These are phyloP conservation scores for Synergus japonicus DNA, from an alignment of 2,888 invertebrate genomes.

Conservation along the genomic window DNA sequence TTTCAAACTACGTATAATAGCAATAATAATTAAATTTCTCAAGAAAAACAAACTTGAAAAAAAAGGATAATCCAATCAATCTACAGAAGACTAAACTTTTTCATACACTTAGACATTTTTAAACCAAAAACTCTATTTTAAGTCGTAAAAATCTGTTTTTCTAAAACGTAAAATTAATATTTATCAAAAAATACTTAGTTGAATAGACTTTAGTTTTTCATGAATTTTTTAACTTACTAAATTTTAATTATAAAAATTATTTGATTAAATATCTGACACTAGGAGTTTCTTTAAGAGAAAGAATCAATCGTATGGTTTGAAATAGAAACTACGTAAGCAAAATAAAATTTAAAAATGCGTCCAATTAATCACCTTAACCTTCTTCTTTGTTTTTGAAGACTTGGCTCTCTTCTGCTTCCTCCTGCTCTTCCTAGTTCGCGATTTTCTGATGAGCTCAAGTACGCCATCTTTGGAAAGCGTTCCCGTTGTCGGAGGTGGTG, in stretches of 20 bases:
- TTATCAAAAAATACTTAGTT: not conserved
- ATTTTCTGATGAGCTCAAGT: conserved; percentile 63
- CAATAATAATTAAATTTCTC: not conserved
- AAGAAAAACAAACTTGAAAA: not conserved
- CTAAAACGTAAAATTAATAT: conserved; percentile 11
- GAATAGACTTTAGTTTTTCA: too few relatives aligned
- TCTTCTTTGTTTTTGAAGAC: conserved; percentile 78
- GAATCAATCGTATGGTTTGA: not conserved
- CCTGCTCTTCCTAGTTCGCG: conserved; percentile 74
- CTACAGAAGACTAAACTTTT: not conserved
- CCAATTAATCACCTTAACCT: conserved; percentile 77
- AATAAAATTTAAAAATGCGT: conserved; percentile 50
- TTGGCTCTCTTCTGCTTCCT: conserved; percentile 80
- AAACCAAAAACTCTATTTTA: conserved; percentile 25
- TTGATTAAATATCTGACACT: too few relatives aligned
- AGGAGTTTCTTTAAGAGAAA: not conserved
- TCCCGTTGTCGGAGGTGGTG: conserved; percentile 78
- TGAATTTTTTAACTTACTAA: too few relatives aligned
- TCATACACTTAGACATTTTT: not conserved
- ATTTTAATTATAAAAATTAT: too few relatives aligned
- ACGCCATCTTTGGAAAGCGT: conserved; percentile 60
- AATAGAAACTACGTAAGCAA: not conserved
- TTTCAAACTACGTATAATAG: not conserved
- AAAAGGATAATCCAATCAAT: not conserved
- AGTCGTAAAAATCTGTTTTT: not conserved